Base-by-base conservation (phyloP, 2,888 invertebrate genomes). In the Ptilodon capucinus region DNA sequence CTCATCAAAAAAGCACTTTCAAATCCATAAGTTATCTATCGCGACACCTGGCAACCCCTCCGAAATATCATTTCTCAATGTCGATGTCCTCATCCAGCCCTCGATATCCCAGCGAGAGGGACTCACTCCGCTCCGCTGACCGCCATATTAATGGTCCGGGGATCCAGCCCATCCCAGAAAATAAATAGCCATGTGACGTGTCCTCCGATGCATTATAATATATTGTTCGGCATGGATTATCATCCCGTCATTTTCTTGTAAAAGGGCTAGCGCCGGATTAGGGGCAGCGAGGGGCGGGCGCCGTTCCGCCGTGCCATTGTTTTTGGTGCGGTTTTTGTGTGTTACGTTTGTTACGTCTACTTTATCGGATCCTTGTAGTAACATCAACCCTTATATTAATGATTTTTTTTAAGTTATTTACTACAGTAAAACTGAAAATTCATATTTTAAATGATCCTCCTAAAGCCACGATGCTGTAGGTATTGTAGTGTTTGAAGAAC, bases 151-250 rank as follows among this genome's bases (percentile, higher is more conserved):
- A 90, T 90, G 86, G 80, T 72, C 41, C 54, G 47, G 56, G 74
- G 74, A 75, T 78, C 74, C 73, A 75, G 74, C 78, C 79, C 79
- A 80, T 79, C 79, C 74, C 71, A 68, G 78, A 71, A 81, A 82
- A 86, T 86, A 86, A 84, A 87, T 85, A 85, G 84, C 81, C 76
- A 71, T 71, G 69, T 75, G 86, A 86, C 86, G 70, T 81, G 79
- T 85, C 79, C 78, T 70, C 53, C 79, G 81, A 80, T 84, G 87
- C 86, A 88, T 88, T 84, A 77, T 85, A 82, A 89, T 85, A 84
- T 85, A 87, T 84, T 72, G 80, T 76, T 74, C 69, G 68, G 57
- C 51, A 48, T 57, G 75, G 76, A 80, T 78, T 78, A 79, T 73
- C 38, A 72, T 74, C 63, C 65, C 75, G 72, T 81, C 78, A 77